Percentiles rank a stretch among this genome's conserved stretches.
Evolutionary conservation across 2,888 invertebrate species (phyloP).

Genomic region (Mimumesa dahlbomi): DNA sequence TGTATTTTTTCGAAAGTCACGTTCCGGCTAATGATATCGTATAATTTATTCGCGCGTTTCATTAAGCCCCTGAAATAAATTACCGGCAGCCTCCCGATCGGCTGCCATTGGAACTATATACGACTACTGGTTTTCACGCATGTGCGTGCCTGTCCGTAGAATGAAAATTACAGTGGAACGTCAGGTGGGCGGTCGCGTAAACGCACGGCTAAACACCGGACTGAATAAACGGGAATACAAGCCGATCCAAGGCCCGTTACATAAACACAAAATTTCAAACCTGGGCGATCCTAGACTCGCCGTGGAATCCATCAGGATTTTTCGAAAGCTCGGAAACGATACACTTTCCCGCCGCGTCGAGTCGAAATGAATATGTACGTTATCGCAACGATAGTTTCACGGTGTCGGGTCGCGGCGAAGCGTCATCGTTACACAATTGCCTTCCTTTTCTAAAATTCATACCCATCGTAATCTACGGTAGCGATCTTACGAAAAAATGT

Average conservation of each 20-base stretch:
- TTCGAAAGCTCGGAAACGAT: too few relatives aligned
- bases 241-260: conserved; percentile 23
- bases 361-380: too few relatives aligned
- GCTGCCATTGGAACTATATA: conserved; percentile 2
- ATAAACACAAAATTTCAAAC: too few relatives aligned
- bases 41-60: conserved; percentile 33
- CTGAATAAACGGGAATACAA: conserved; percentile 43
- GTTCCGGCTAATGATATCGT: conserved; percentile 30
- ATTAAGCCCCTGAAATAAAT: conserved; percentile 40
- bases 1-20: too few relatives aligned
- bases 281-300: too few relatives aligned
- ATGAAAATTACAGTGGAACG: conserved; percentile 45
- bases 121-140: conserved; percentile 37
- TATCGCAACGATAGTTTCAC: too few relatives aligned
- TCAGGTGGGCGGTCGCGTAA: conserved; percentile 49
- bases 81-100: conserved; percentile 28
- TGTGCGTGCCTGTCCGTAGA: conserved; percentile 31
- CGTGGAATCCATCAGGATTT: too few relatives aligned
- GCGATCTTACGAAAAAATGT: conserved; percentile 49
- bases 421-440: conserved; percentile 22
- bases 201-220: conserved; percentile 37
- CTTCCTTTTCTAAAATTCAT: conserved; percentile 36
- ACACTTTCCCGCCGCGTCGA: too few relatives aligned
- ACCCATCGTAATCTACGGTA: conserved; percentile 27
- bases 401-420: too few relatives aligned